Percentiles rank a stretch among this genome's conserved stretches.
These are phyloP conservation scores for Conus canariensis DNA, from an alignment of 2,888 invertebrate genomes.

Conservation along the genomic window DNA sequence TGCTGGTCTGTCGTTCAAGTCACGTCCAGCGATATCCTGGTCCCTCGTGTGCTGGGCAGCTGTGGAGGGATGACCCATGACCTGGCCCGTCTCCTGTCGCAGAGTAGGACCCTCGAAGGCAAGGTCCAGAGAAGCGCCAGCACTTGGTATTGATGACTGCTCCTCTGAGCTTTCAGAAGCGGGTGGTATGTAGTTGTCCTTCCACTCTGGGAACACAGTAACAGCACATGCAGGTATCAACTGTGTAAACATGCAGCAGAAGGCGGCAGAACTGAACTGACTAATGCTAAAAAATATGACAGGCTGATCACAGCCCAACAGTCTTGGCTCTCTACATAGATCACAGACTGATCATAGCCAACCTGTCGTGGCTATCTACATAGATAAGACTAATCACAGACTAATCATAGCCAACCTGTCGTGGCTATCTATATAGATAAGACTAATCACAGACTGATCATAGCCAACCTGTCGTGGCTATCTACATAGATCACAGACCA, in stretches of 20 bases:
- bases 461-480: no score
- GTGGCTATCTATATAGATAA: no score
- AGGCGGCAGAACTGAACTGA: not conserved
- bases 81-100: not conserved
- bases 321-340: no score
- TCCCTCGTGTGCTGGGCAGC: not conserved
- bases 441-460: no score
- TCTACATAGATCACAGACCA: no score
- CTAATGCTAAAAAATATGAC: not conserved
- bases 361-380: no score
- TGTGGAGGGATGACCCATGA: not conserved
- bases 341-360: no score
- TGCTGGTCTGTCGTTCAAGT: not conserved
- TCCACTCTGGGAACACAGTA: slow-evolving; percentile 22
- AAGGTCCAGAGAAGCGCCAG: not conserved
- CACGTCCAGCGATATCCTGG: not conserved
- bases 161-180: slow-evolving; percentile 16
- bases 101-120: not conserved
- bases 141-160: not conserved
- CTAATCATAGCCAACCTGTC: no score
- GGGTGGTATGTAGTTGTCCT: slow-evolving; percentile 18
- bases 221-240: not conserved
- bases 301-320: no score
- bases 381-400: no score
- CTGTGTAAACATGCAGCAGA: not conserved